Percentiles rank a stretch among this genome's conserved stretches.
Evolutionary conservation across 2,797 vertebrate species (phyloP).

Genomic region (Phalloptychus januarius): DNA sequence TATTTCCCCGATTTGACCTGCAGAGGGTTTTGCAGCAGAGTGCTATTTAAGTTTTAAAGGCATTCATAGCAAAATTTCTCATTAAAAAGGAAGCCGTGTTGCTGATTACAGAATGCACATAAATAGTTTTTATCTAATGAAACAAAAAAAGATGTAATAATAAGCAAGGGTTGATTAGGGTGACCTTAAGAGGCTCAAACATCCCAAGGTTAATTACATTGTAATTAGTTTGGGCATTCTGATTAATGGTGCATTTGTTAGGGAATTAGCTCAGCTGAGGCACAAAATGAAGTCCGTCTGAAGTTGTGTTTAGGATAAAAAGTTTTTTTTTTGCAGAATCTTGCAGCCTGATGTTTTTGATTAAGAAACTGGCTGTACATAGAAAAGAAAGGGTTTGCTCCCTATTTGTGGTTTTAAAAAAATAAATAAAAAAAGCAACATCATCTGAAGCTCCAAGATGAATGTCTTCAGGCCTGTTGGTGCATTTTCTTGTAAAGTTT

Average conservation of each 20-base stretch:
- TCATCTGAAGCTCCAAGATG: neutral
- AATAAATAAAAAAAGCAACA: neutral
- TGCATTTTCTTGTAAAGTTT: neutral
- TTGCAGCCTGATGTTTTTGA: neutral
- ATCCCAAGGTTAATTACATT: conserved; percentile 26
- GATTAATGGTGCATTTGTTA: conserved; percentile 37
- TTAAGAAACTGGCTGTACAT: neutral
- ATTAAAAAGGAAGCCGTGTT: conserved; percentile 14
- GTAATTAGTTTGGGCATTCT: conserved; percentile 41
- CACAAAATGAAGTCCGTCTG: conserved; percentile 8
- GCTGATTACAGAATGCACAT: conserved; percentile 4
- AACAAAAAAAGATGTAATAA: conserved; percentile 19
- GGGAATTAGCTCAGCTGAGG: conserved; percentile 20
- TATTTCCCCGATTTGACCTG: neutral
- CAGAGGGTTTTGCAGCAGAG: conserved; percentile 1
- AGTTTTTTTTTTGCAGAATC: neutral
- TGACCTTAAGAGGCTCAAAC: conserved; percentile 18
- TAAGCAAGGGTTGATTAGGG: conserved; percentile 29
- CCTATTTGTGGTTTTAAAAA: neutral
- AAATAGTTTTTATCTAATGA: conserved; percentile 1
- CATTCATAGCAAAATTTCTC: conserved; percentile 1
- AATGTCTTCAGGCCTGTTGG: neutral
- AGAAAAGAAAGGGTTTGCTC: neutral
- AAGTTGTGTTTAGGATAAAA: neutral
- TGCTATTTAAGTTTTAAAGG: conserved; percentile 2